Base-by-base conservation (phyloP, 1,140 invertebrate species). In the Caenorhabditis briggsae region DNA sequence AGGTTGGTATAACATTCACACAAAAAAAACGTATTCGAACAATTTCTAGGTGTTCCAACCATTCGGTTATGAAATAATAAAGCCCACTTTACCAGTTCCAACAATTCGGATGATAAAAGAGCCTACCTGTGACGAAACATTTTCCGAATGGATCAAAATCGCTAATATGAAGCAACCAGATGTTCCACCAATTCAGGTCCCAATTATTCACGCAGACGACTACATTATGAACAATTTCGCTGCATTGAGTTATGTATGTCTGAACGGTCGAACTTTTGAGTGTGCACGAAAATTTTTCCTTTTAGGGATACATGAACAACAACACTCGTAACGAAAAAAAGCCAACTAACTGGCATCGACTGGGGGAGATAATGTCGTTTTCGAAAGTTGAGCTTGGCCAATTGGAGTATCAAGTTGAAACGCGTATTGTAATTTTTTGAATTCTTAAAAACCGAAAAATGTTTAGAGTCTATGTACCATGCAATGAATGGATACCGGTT, bases 41-140 rank as follows among this genome's bases (percentile, higher is more conserved):
- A 58, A n/a, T n/a, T 58, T 58, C 1, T 58, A 58, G 56, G 56
- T 18, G 3, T 65, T 65, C 33, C 41, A 65, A 65, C 41, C 25
- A 9, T 18, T 65, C 16, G 64, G 64, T 14, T 65, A 43, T 65
- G 64, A 65, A 65, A 46, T 65, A 0, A 65, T 18, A 18, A 16
- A 16, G 18, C 64, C 64, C 3, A 65, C 64, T 7, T 41, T 65
- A 6, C 64, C 64, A 6, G 41, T 65, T 0, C 64, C 64, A 11
- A 65, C 64, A 7, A 8, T 65, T 23, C 64, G 64, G 18, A 65
- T 65, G 64, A 6, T 46, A 14, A 65, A 65, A 11, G 64, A 65
- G 33, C 64, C 64, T 7, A 65, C 25, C 5, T 65, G 64, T 16
- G 64, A 41, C 3, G 6, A 14, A 43, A 41, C 43, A 14, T 65